Evolutionary conservation across 2,113 vertebrate genomes (phyloP), one percentile per base, ranked within the genome.

Genomic region (Toxotes jaculatrix): DNA sequence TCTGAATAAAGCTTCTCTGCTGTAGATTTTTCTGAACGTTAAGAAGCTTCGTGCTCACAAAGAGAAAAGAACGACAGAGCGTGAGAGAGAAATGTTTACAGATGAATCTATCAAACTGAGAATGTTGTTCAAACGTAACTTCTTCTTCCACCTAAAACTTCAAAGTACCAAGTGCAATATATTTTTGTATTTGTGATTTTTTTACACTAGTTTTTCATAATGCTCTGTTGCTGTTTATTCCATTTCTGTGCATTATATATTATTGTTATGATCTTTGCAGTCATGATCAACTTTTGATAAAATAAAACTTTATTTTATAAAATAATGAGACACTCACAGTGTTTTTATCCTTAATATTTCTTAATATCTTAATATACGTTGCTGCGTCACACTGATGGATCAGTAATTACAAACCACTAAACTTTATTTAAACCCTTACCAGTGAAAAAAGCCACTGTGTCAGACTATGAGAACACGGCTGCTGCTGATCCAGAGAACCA

Each of bases 221-320:
- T 86, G 77, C 27, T 82, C 76, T 88, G 81, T 90, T 83, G 87
- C 81, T 86, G 79, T 89, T 90, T 87, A 82, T 91, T 93, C 82
- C 80, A 88, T 92, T 90, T 90, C 65, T 88, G 77, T 93, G 84
- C 82, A 76, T 91, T 85, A 86, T 83, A 83, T 87, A 77, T 79
- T 86, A 76, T 82, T 82, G 65, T 87, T 73, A 76, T 89, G 81
- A 87, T 87, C 49, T 81, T 51, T 88, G 81, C 83, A 89, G 73
- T 89, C 85, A 90, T 77, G 88, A 88, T 91, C 86, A 83, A 91
- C 68, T 88, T 93, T 94, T 91, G 78, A 92, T 91, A 86, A 88
- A 91, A 92, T 87, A 89, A 91, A 94, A 84, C 34, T 90, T 87
- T 92, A 93, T 92, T 92, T 93, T 92, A 89, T 91, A 79, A 88